Conservation (phyloP, 92 coral and sea anemone species). For the Porites evermanni region DNA sequence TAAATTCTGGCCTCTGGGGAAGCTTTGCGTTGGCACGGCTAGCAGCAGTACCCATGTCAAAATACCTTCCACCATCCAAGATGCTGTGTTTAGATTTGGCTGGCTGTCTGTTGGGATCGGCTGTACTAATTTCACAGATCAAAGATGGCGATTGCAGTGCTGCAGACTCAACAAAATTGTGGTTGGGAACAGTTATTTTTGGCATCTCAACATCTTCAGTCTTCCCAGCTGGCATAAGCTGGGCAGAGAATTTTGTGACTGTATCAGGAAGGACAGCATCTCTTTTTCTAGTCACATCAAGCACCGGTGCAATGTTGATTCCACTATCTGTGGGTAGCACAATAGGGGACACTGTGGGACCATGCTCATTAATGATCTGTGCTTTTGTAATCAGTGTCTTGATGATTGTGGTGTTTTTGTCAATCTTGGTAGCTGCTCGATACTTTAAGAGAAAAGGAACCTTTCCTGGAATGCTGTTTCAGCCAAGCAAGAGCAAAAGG, state of each 20-base stretch:
- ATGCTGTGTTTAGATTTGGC: slow-evolving; percentile 75
- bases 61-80: slow-evolving; percentile 65
- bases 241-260: slow-evolving; percentile 85
- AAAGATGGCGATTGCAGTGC: slow-evolving; percentile 51
- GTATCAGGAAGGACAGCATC: slow-evolving; percentile 92
- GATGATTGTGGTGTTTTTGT: slow-evolving; percentile 36
- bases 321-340: slow-evolving; percentile 86
- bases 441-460: slow-evolving; percentile 22
- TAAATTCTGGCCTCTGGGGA: slow-evolving; percentile 94
- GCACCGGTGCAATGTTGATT: slow-evolving; percentile 89
- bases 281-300: slow-evolving; percentile 81
- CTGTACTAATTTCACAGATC: slow-evolving; percentile 74
- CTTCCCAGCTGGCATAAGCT: slow-evolving; percentile 82
- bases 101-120: slow-evolving; percentile 76
- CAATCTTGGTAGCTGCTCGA: slow-evolving; percentile 39
- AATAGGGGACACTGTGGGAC: slow-evolving; percentile 68
- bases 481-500: slow-evolving; percentile 32
- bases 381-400: slow-evolving; percentile 68
- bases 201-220: slow-evolving; percentile 96
- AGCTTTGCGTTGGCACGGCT: slow-evolving; percentile 90
- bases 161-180: slow-evolving; percentile 59
- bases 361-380: slow-evolving; percentile 76
- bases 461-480: slow-evolving; percentile 43
- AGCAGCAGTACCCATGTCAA: slow-evolving; percentile 80
- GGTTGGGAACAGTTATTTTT: slow-evolving; percentile 89